Evolutionary conservation across 2,888 invertebrate genomes (phyloP).

Genomic region (Ophioninae sp.): DNA sequence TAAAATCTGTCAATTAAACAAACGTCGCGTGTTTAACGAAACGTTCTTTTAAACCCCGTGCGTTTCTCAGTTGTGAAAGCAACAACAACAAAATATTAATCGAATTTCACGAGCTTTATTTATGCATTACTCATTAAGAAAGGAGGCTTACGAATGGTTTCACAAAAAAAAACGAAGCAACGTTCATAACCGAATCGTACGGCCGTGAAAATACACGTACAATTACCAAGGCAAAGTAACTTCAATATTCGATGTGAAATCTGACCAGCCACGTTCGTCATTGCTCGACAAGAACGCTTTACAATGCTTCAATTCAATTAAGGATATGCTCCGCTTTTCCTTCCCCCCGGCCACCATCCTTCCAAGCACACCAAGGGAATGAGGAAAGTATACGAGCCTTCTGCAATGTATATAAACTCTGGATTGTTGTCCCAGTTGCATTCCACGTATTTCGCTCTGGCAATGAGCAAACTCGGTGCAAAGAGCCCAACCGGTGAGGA

Average conservation of each 20-base stretch:
- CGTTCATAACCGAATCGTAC: too few species aligned
- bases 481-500: slow-evolving; percentile 16
- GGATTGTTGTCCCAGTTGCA: slow-evolving; percentile 45
- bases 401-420: slow-evolving; percentile 24
- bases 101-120: slow-evolving; percentile 12
- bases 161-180: background rate
- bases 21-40: background rate
- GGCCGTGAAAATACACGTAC: background rate
- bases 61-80: background rate
- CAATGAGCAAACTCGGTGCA: slow-evolving; percentile 39
- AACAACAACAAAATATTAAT: slow-evolving; percentile 1
- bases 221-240: slow-evolving; percentile 63
- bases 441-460: slow-evolving; percentile 40
- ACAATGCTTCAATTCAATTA: slow-evolving; percentile 61
- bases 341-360: background rate
- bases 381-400: slow-evolving; percentile 21
- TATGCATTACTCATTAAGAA: slow-evolving; percentile 15
- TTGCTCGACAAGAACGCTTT: slow-evolving; percentile 29
- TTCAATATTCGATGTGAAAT: slow-evolving; percentile 68
- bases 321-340: slow-evolving; percentile 44
- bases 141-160: slow-evolving; percentile 19
- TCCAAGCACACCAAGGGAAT: slow-evolving; percentile 32
- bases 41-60: background rate
- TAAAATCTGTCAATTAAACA: background rate
- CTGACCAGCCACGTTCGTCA: slow-evolving; percentile 59